Evolutionary conservation across 2,888 invertebrate genomes (phyloP).

Genomic region (Eristalinus aeneus): DNA sequence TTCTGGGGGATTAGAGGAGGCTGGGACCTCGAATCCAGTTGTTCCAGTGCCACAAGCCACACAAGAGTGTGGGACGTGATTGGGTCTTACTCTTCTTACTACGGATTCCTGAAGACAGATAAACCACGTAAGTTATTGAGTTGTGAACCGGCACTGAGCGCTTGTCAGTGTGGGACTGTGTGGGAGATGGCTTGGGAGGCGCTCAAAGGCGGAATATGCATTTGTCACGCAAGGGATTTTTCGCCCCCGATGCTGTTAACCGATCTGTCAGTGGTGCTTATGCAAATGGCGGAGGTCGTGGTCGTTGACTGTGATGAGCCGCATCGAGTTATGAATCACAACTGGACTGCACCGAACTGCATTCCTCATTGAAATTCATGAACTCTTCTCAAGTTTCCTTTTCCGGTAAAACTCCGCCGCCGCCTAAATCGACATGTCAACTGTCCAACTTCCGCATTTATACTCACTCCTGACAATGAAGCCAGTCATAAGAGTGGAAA

Average conservation of each 20-base stretch:
- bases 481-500: neutral
- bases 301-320: neutral
- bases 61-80: slow-evolving; percentile 62
- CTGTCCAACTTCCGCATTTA: slow-evolving; percentile 12
- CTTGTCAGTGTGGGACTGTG: neutral
- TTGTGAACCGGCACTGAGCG: neutral
- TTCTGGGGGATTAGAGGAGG: slow-evolving; percentile 34
- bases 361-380: neutral
- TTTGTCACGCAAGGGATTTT: slow-evolving; percentile 59
- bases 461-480: neutral
- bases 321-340: neutral
- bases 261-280: slow-evolving; percentile 9
- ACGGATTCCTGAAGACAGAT: slow-evolving; percentile 54
- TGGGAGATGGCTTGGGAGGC: neutral
- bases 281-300: slow-evolving; percentile 27
- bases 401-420: neutral
- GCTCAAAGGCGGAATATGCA: slow-evolving; percentile 27
- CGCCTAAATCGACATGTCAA: neutral
- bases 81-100: slow-evolving; percentile 6
- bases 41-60: slow-evolving; percentile 5
- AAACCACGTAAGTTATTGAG: slow-evolving; percentile 67
- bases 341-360: no score
- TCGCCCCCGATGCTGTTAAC: slow-evolving; percentile 29
- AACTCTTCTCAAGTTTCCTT: neutral
- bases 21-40: slow-evolving; percentile 58